Evolutionary conservation across 2,888 invertebrate species (phyloP).

Genomic region (Synergus laeviventris): DNA sequence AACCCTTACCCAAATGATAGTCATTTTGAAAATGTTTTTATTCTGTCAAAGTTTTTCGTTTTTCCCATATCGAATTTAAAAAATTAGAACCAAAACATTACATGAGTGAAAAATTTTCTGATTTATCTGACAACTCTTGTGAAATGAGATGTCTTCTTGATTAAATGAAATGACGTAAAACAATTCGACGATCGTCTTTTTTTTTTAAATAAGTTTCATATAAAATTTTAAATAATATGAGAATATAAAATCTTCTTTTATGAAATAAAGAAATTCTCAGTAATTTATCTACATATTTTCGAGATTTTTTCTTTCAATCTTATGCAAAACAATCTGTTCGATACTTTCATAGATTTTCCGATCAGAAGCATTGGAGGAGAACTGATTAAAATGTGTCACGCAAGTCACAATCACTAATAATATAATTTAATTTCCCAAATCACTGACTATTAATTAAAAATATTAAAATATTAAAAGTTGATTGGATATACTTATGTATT

Average conservation of each 20-base stretch:
- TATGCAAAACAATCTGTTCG: slow-evolving; percentile 38
- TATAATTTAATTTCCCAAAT: not conserved
- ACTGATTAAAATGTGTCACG: slow-evolving; percentile 2
- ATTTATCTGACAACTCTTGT: not conserved
- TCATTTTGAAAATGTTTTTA: slow-evolving; percentile 1
- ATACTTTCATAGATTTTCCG: slow-evolving; percentile 15
- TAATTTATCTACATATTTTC: slow-evolving; percentile 15
- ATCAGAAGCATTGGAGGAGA: slow-evolving; percentile 13
- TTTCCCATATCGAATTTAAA: slow-evolving; percentile 11
- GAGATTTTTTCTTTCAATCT: slow-evolving; percentile 37
- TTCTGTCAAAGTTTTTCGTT: not conserved
- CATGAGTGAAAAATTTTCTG: not conserved
- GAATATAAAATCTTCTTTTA: not conserved
- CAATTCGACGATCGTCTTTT: slow-evolving; percentile 18
- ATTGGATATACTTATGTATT: not conserved
- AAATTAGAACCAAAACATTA: not conserved
- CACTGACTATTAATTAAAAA: slow-evolving; percentile 7
- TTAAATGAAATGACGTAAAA: slow-evolving; percentile 2
- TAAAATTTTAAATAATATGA: not conserved
- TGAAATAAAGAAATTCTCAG: slow-evolving; percentile 9
- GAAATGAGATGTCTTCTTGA: not conserved
- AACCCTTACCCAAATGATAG: slow-evolving; percentile 17
- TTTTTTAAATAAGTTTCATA: not conserved
- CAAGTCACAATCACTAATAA: not conserved
- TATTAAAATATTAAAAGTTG: slow-evolving; percentile 29